A percentile compares a stretch with the other conserved stretches of the same genome.
These are phyloP conservation scores for Coenonympha arcania DNA, from an alignment of 2,888 invertebrate species.

Conservation along the genomic window DNA sequence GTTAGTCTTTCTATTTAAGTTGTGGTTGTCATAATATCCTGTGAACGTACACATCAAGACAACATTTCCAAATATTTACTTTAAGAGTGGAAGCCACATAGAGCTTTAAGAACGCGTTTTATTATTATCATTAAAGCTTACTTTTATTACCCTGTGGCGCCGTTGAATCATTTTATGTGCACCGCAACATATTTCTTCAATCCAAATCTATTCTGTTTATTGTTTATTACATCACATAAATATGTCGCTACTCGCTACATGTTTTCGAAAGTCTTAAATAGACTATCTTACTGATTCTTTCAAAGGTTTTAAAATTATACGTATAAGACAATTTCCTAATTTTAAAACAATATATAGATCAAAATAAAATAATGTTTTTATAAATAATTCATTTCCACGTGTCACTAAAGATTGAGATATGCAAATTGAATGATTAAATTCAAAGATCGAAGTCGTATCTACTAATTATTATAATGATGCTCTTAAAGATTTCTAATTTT, in stretches of 20 bases:
- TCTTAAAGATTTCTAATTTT: too few relatives aligned
- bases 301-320: too few relatives aligned
- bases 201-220: too few relatives aligned
- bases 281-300: neutral
- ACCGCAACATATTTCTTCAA: constrained; percentile 15
- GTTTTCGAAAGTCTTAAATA: neutral
- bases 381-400: neutral
- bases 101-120: constrained; percentile 16
- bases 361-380: too few relatives aligned
- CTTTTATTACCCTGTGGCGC: constrained; percentile 21
- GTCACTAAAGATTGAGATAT: neutral
- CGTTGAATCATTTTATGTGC: constrained; percentile 18
- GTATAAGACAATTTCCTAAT: too few relatives aligned
- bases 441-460: neutral
- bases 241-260: constrained; percentile 11
- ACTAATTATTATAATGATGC: neutral
- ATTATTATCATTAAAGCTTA: constrained; percentile 19
- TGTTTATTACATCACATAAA: constrained; percentile 20
- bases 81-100: constrained; percentile 14
- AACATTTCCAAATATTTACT: constrained; percentile 17
- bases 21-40: neutral
- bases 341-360: too few relatives aligned
- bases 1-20: neutral
- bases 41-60: neutral
- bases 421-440: neutral